phyloP scores from a whole-genome alignment of 2,888 invertebrate species.

The Limnephilus rhombicus region DNA sequence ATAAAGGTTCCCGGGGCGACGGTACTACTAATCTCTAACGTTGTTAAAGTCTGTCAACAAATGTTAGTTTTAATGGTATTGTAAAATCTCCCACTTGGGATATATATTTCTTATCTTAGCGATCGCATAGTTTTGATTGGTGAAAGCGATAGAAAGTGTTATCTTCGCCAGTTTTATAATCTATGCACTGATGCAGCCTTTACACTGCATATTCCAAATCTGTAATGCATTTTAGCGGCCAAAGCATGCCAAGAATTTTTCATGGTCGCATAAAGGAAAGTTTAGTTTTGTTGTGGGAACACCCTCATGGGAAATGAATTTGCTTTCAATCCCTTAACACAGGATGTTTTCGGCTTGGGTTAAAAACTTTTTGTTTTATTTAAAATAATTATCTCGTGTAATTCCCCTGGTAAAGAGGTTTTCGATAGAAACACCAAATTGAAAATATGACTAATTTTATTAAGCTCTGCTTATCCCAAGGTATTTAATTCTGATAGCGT shows the following conservation, averaged over 20 bases:
- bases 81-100: no score
- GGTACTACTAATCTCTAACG: no score
- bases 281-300: neutral
- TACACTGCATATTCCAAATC: neutral
- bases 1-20: no score
- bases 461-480: neutral
- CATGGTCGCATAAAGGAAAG: constrained; percentile 1
- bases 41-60: no score
- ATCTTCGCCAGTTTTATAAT: neutral
- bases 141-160: neutral
- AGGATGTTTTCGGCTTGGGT: neutral
- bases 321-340: neutral
- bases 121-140: neutral
- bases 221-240: neutral
- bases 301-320: neutral
- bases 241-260: neutral
- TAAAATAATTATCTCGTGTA: neutral
- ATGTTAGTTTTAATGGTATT: no score
- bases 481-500: neutral
- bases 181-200: neutral
- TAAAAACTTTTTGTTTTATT: neutral
- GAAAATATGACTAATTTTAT: neutral
- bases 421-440: neutral
- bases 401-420: neutral
- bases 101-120: no score